Evolutionary conservation across 2,888 invertebrate genomes (phyloP), one percentile per base, ranked within the genome.

Genomic region (Drosophila sordidula): DNA sequence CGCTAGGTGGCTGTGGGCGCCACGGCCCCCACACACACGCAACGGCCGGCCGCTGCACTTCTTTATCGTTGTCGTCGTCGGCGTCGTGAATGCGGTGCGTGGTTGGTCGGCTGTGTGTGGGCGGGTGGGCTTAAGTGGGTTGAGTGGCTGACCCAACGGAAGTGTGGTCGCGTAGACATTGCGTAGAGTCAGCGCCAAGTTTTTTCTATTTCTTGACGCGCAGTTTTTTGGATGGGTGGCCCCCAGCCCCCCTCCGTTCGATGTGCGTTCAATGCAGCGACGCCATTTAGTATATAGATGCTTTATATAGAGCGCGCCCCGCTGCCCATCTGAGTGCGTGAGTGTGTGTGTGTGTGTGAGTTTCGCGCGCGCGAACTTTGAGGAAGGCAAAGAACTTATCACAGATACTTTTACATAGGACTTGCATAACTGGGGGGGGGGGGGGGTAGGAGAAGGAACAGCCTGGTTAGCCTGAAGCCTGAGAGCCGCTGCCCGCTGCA

Each of bases 101-200:
- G 83, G 87, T 83, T 83, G 82, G 82, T 86, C 87, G 75, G 72
- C 67, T 25, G 44, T 38, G 50, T 54, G 42, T 25, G n/a, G 38
- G 39, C 6, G 44, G 14, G 49, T 29, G 51, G 39, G 57, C 57
- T 42, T 42, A 51, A 12, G 50, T 41, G 52, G 47, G 42, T 4
- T 54, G 47, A 36, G 54, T 34, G 41, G 14, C 45, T 72, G 49
- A 45, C 68, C 61, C 61, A 72, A 46, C 81, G 70, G 66, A 83
- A 85, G 82, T 86, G 71, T 86, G 85, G 87, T 78, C 78, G 80
- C 80, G 85, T 85, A 87, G 84, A 82, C 87, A 62, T 76, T 87
- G 84, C 84, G 84, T 84, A 84, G 83, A 83, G 80, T 63, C 78
- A 70, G 65, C 70, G 65, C 66, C 75, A 83, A 87, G 84, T 84